Evolutionary conservation across 2,888 invertebrate species (phyloP).

Genomic region (Branchellion lobata): DNA sequence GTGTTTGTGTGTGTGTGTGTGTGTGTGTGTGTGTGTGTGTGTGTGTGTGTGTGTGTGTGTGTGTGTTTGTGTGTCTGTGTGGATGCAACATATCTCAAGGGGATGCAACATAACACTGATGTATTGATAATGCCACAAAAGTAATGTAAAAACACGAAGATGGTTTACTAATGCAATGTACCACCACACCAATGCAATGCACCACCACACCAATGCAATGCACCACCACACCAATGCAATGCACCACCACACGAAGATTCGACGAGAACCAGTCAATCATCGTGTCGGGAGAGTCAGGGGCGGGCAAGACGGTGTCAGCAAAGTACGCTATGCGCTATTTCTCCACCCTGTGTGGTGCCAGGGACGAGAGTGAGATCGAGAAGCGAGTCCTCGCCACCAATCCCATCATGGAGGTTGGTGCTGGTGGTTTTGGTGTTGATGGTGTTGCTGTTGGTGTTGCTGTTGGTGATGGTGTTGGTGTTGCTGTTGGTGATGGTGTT

Average conservation of each 20-base stretch:
- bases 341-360: conserved; percentile 85
- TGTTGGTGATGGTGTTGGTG: not conserved
- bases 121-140: not conserved
- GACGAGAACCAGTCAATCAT: conserved; percentile 68
- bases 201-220: too few species aligned
- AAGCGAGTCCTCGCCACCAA: conserved; percentile 92
- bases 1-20: too few species aligned
- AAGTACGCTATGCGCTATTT: conserved; percentile 97
- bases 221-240: not conserved
- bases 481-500: not conserved
- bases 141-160: not conserved
- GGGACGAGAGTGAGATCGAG: conserved; percentile 71
- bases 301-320: conserved; percentile 97
- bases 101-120: too few species aligned
- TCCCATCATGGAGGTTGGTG: conserved; percentile 86
- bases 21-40: not conserved
- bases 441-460: too few species aligned
- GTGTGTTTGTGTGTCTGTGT: not conserved
- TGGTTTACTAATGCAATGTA: too few species aligned
- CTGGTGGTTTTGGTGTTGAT: too few species aligned
- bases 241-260: conserved; percentile 64
- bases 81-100: not conserved
- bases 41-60: not conserved
- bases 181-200: not conserved
- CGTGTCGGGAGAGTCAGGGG: conserved; percentile 93